Evolutionary conservation across 2,797 vertebrate species (phyloP), one percentile per base, ranked within the genome.

Genomic region (Esox lucius): DNA sequence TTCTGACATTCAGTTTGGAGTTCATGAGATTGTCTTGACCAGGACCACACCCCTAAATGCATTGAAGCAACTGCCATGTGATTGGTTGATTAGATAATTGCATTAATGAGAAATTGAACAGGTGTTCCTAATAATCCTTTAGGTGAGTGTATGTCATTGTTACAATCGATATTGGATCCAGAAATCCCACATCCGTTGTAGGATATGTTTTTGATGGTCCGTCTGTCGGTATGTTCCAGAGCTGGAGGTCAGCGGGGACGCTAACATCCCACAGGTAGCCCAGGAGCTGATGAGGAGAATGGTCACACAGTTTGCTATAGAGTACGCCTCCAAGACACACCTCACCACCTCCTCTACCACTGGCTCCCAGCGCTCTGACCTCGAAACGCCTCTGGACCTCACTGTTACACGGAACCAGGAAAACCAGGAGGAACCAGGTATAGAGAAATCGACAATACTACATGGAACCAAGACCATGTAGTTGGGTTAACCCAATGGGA

Each of bases 221-320:
- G 72, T 78, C 64, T 78, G 59, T 80, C 80, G 80, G n/a, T 67
- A 22, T 78, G 24, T 85, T 83, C 80, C 64, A 99, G 98, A 98
- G 95, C 94, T 96, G 92, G 91, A 95, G 93, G 91, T 95, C 88
- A 95, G 95, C 94, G 96, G 94, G 93, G 96, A 99, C 93, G 91
- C 96, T 90, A 97, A 95, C 94, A 97, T 99, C 94, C 98, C 98
- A 84, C 87, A 95, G 94, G 95, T 96, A 90, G 98, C 97, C 89
- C 96, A 97, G 94, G 97, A 99, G 94, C 95, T 99, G 92, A 98
- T 99, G 97, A 97, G 95, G 90, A 99, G 96, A 90, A 99, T 99
- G 97, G 97, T 99, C 86, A 96, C 93, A 89, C 96, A 96, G 92
- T 99, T 99, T 94, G 98, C 98, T 65, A 94, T 96, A 92, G 98